These are phyloP conservation scores for Plebejus argus DNA, from an alignment of 2,888 invertebrate species.

Conservation along the genomic window DNA sequence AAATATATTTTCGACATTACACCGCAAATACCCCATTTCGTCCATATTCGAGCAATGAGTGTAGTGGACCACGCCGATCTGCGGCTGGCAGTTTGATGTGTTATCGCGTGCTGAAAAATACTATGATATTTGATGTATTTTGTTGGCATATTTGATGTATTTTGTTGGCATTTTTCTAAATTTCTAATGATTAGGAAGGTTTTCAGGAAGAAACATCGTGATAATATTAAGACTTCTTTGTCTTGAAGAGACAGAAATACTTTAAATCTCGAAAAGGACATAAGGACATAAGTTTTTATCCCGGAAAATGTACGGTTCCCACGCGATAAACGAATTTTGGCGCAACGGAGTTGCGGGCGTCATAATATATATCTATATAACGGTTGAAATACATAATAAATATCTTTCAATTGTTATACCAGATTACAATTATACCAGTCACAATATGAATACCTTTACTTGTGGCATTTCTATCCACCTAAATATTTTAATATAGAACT, in stretches of 20 bases:
- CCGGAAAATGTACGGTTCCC: too few relatives aligned
- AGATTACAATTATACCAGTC: neutral
- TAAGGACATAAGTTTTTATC: too few relatives aligned
- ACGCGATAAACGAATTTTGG: too few relatives aligned
- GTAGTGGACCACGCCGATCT: constrained; percentile 43
- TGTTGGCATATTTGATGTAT: neutral
- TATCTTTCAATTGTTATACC: too few relatives aligned
- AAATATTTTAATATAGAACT: neutral
- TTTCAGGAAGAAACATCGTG: too few relatives aligned
- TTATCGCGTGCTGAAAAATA: constrained; percentile 31
- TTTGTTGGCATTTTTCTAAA: neutral
- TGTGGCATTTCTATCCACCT: neutral
- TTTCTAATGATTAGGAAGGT: neutral
- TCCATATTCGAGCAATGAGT: constrained; percentile 42
- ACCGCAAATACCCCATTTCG: constrained; percentile 37
- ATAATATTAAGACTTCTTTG: too few relatives aligned
- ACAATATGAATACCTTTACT: neutral
- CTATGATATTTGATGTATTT: constrained; percentile 17
- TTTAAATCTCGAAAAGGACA: too few relatives aligned
- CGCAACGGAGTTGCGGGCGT: too few relatives aligned
- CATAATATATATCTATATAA: too few relatives aligned
- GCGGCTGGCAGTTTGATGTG: constrained; percentile 40
- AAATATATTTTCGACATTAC: constrained; percentile 35
- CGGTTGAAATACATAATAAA: too few relatives aligned
- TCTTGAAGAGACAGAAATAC: too few relatives aligned